These are phyloP conservation scores for Tangara arthus DNA, from an alignment of 2,797 vertebrate species.

Conservation along the genomic window DNA sequence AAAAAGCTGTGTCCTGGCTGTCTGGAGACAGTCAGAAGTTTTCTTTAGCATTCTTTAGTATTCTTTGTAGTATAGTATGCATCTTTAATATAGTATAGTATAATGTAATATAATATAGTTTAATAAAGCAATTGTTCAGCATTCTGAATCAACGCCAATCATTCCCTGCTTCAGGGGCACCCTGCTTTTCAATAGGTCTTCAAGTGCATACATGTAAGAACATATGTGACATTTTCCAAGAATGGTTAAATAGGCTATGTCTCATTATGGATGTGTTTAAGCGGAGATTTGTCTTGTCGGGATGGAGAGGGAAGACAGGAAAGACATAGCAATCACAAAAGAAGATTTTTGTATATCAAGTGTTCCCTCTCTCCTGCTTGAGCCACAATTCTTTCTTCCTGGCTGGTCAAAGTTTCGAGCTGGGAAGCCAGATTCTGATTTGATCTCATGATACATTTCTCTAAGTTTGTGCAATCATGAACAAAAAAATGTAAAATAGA, in stretches of 20 bases:
- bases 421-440: background rate
- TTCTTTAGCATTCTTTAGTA: too few relatives aligned
- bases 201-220: background rate
- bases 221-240: background rate
- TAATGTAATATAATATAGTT: too few relatives aligned
- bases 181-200: background rate
- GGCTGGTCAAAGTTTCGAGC: background rate
- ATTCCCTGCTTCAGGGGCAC: too few relatives aligned
- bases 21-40: too few relatives aligned
- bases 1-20: too few relatives aligned
- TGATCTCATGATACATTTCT: background rate
- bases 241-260: background rate
- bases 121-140: too few relatives aligned
- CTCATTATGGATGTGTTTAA: background rate
- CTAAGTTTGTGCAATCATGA: background rate
- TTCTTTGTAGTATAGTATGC: too few relatives aligned
- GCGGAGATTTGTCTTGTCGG: background rate
- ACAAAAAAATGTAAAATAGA: background rate
- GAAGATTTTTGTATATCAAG: accelerated
- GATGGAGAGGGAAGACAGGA: background rate
- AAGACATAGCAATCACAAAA: background rate
- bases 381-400: background rate
- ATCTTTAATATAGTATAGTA: too few relatives aligned
- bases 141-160: too few relatives aligned
- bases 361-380: background rate